Evolutionary conservation across 2,888 invertebrate genomes (phyloP), one percentile per base, ranked within the genome.

Genomic region (Brachynemurus nebulosus): DNA sequence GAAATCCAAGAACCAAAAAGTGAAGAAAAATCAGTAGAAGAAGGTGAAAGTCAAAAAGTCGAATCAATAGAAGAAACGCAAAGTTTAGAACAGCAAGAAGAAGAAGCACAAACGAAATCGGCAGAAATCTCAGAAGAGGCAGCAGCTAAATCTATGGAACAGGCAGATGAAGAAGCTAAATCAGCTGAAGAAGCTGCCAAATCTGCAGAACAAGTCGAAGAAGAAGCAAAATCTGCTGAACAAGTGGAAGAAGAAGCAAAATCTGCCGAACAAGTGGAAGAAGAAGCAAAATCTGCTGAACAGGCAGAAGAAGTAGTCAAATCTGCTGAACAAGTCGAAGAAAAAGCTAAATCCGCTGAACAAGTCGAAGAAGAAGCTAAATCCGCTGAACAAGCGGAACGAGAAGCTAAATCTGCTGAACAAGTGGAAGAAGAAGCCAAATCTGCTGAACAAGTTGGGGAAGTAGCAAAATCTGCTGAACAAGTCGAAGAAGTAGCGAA

Each of bases 1-100:
- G 59, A 60, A 50, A 59, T 60, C 52, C 54, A 59, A 53, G 59
- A 68, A 59, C 52, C 45, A 45, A 48, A 48, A 19, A 48, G 48
- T 39, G 50, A n/a, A n/a, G n/a, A n/a, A n/a, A n/a, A n/a, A n/a
- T 47, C 48, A 46, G 52, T 59, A 53, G 52, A 48, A 34, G 53
- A n/a, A n/a, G n/a, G n/a, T n/a, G n/a, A n/a, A n/a, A n/a, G n/a
- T n/a, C n/a, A 50, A 36, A 54, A 53, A 44, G 54, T 51, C 39
- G 50, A 52, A 50, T 49, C 51, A 17, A 50, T 46, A 43, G 58
- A 49, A 44, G 48, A 41, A 12, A 42, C 47, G 42, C 50, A 50
- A 36, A 46, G 45, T 40, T 50, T 46, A 42, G 52, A 48, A 50
- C 51, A 49, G 44, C 49, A 52, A 37, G 50, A 50, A 44, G 48